Evolutionary conservation across 2,113 vertebrate genomes (phyloP).

Genomic region (Halichoerus grypus): DNA sequence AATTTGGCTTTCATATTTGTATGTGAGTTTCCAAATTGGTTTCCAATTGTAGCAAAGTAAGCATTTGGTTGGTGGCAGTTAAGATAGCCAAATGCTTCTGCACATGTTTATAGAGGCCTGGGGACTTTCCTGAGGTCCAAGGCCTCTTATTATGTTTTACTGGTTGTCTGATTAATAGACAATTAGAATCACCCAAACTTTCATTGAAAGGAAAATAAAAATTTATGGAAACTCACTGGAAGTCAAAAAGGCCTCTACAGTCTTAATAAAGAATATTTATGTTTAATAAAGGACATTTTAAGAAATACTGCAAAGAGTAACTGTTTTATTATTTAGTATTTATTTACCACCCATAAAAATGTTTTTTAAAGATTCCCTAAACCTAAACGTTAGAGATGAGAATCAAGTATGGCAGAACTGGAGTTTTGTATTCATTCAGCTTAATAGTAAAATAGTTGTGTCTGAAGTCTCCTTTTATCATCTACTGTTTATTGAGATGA

Average conservation of each 20-base stretch:
- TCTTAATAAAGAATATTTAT: slow-evolving; percentile 6
- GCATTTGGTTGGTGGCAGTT: slow-evolving; percentile 72
- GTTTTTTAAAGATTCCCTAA: not conserved
- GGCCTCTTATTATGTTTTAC: not conserved
- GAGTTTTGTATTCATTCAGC: not conserved
- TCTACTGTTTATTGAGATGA: not conserved
- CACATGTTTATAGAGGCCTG: slow-evolving; percentile 56
- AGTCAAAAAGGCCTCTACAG: not conserved
- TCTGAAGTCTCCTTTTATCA: not conserved
- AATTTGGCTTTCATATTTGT: slow-evolving; percentile 73
- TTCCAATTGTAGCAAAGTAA: slow-evolving; percentile 67
- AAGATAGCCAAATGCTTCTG: slow-evolving; percentile 69
- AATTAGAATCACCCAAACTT: slow-evolving; percentile 22
- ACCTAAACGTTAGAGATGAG: not conserved
- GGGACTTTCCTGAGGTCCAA: not conserved
- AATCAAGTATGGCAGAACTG: not conserved
- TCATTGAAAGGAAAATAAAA: slow-evolving; percentile 38
- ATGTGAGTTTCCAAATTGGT: slow-evolving; percentile 58
- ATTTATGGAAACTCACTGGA: not conserved
- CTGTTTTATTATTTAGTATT: not conserved
- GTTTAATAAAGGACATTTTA: not conserved
- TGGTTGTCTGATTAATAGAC: slow-evolving; percentile 33
- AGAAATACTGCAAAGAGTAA: not conserved
- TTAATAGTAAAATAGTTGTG: not conserved
- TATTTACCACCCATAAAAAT: not conserved